These are phyloP conservation scores for Clarias gariepinus DNA, from an alignment of 2,113 vertebrate species.

Conservation along the genomic window DNA sequence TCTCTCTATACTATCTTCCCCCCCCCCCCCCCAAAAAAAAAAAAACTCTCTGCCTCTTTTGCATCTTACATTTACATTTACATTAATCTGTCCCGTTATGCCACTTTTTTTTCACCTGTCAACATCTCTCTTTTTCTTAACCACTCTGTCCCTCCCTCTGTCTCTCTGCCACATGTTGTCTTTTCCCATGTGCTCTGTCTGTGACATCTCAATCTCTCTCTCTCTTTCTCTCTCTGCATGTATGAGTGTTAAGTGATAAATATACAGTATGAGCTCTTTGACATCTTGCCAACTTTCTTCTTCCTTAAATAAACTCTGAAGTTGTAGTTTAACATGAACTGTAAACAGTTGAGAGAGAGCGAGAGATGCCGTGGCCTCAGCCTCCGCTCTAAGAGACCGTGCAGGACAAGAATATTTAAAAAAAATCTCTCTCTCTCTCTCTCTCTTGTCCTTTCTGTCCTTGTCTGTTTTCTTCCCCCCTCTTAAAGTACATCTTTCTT, in stretches of 20 bases:
- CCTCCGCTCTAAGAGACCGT: too few species aligned
- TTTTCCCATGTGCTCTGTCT: background rate
- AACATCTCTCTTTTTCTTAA: background rate
- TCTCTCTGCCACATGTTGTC: background rate
- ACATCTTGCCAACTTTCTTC: too few species aligned
- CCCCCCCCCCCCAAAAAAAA: background rate
- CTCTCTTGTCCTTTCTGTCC: background rate
- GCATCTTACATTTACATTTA: background rate
- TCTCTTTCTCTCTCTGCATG: background rate
- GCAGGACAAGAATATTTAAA: too few species aligned
- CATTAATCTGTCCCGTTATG: background rate
- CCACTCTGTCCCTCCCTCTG: background rate
- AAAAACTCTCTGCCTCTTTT: background rate
- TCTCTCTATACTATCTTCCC: background rate
- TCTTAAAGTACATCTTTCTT: too few species aligned
- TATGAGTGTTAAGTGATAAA: background rate
- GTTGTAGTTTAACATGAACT: too few species aligned
- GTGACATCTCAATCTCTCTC: background rate
- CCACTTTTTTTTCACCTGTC: background rate
- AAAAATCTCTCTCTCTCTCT: background rate
- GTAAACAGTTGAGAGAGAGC: too few species aligned
- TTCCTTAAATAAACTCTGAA: too few species aligned
- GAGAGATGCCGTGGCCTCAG: too few species aligned
- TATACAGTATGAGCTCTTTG: too few species aligned
- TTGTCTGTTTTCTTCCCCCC: too few species aligned